A percentile compares a stretch with the other conserved stretches of the same genome.
phyloP scores from a whole-genome alignment of 2,888 invertebrate genomes.

The Orchesellides sinensis region DNA sequence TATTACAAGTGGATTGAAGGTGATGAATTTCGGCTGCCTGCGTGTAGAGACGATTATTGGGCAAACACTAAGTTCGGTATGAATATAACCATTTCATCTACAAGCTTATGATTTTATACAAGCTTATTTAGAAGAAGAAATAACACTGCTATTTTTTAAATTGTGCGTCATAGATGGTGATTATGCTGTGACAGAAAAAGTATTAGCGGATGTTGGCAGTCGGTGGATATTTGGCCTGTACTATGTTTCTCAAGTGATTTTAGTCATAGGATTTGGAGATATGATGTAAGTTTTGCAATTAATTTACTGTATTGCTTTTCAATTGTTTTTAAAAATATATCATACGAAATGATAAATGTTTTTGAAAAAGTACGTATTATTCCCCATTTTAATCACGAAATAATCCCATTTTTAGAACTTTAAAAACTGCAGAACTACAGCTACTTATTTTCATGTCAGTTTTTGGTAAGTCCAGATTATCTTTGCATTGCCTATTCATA shows the following conservation, averaged over 20 bases:
- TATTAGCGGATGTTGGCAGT: background rate
- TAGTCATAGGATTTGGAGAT: slow-evolving; percentile 73
- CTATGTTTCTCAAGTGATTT: slow-evolving; percentile 69
- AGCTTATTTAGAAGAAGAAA: too few species aligned
- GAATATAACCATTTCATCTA: too few species aligned
- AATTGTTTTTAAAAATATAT: background rate
- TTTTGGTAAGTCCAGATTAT: slow-evolving; percentile 63
- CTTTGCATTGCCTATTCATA: too few species aligned
- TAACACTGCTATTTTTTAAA: background rate
- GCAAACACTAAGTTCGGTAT: slow-evolving; percentile 53
- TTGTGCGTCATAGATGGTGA: background rate
- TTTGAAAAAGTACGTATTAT: background rate
- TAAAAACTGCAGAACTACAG: slow-evolving; percentile 49
- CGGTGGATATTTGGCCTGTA: slow-evolving; percentile 70
- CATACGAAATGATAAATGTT: background rate
- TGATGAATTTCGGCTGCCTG: slow-evolving; percentile 63
- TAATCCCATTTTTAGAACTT: slow-evolving; percentile 28
- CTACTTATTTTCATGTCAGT: slow-evolving; percentile 68
- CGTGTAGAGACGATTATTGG: slow-evolving; percentile 64
- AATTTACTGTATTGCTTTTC: background rate
- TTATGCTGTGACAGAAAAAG: slow-evolving; percentile 7
- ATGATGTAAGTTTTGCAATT: slow-evolving; percentile 54
- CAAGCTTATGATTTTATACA: too few species aligned
- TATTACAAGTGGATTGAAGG: slow-evolving; percentile 57
- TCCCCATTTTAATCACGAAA: too few species aligned